phyloP scores from a whole-genome alignment of 2,888 invertebrate species.

The Andrena minutula region DNA sequence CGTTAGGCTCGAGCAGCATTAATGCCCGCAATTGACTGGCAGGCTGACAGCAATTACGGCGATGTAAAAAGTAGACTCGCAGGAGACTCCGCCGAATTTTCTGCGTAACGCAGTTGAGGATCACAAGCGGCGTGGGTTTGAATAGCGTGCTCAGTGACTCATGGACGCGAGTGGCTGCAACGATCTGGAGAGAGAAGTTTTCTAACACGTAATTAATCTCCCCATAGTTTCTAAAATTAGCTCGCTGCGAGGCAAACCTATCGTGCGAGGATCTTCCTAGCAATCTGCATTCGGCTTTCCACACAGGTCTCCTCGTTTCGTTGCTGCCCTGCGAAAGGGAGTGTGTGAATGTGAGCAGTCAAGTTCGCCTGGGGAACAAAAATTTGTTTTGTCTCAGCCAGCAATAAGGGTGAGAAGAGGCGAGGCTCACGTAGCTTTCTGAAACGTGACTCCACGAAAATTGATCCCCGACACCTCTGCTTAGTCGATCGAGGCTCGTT shows the following conservation, averaged over 20 bases:
- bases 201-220: no score
- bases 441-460: constrained; percentile 4
- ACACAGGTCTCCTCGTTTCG: neutral
- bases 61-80: constrained; percentile 39
- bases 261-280: neutral
- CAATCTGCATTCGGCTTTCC: neutral
- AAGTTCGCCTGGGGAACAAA: constrained; percentile 32
- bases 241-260: no score
- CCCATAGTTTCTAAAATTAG: no score
- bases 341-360: neutral
- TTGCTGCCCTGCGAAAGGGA: neutral
- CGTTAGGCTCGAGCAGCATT: constrained; percentile 54
- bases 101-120: neutral
- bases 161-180: no score
- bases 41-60: constrained; percentile 55
- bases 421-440: neutral
- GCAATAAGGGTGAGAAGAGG: constrained; percentile 62
- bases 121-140: no score
- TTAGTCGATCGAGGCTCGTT: constrained; percentile 7
- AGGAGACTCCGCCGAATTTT: constrained; percentile 30
- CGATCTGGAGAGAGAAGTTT: no score
- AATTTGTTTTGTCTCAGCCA: constrained; percentile 44
- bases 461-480: constrained; percentile 3
- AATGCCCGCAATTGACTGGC: constrained; percentile 59
- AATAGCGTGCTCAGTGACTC: no score